phyloP scores from a whole-genome alignment of 37 sponge, comb jelly and placozoan genomes.

The Axinella damicornis region DNA sequence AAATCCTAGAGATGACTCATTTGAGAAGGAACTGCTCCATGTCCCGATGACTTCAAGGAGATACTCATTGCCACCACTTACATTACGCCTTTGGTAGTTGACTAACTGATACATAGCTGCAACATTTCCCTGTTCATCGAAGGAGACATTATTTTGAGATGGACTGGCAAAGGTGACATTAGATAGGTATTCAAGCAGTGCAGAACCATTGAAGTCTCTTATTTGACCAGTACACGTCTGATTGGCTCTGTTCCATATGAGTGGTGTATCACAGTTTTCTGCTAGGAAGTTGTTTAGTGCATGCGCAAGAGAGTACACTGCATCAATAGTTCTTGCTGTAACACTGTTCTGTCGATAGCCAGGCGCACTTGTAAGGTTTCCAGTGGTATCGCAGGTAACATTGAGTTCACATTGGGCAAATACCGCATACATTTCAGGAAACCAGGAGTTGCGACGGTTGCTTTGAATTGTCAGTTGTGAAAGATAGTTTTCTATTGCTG shows the following conservation, averaged over 20 bases:
- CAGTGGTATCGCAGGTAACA: neutral
- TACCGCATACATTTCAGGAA: slow-evolving; percentile 24
- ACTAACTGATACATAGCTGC: slow-evolving; percentile 29
- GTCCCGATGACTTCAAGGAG: slow-evolving; percentile 6
- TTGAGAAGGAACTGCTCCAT: slow-evolving; percentile 10
- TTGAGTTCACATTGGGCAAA: neutral
- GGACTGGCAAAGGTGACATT: slow-evolving; percentile 9
- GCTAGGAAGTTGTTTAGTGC: slow-evolving; percentile 60
- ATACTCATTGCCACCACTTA: neutral
- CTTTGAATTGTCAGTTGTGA: slow-evolving; percentile 28
- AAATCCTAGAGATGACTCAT: neutral
- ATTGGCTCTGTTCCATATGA: neutral
- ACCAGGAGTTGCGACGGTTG: slow-evolving; percentile 56
- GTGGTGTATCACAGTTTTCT: slow-evolving; percentile 46
- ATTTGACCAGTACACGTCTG: slow-evolving; percentile 45
- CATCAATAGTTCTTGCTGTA: slow-evolving; percentile 61
- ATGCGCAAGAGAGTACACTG: slow-evolving; percentile 64
- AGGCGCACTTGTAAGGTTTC: neutral
- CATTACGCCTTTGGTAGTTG: slow-evolving; percentile 15
- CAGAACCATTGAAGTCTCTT: slow-evolving; percentile 4
- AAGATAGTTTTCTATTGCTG: slow-evolving; percentile 43
- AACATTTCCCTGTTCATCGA: slow-evolving; percentile 44
- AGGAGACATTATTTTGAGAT: slow-evolving; percentile 19
- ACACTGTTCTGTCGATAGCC: slow-evolving; percentile 26
- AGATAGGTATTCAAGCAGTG: slow-evolving; percentile 5